phyloP scores from a whole-genome alignment of 23 tunicate species.

The Halocynthia roretzi region DNA sequence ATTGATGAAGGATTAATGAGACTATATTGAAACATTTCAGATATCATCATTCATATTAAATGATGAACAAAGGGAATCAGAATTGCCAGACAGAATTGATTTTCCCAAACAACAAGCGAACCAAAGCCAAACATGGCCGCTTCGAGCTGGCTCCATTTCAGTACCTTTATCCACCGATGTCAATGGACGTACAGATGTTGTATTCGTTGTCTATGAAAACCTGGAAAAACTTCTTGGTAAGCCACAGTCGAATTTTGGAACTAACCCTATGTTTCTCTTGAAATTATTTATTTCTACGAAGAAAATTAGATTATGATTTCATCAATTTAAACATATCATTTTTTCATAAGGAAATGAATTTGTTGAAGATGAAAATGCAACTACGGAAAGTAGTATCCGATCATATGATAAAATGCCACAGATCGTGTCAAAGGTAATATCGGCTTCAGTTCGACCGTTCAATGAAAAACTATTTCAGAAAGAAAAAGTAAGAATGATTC shows the following conservation, averaged over 20 bases:
- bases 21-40: too few relatives aligned
- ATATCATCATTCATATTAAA: too few relatives aligned
- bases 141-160: slow-evolving; percentile 25
- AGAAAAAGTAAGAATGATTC: slow-evolving; percentile 26
- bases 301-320: too few relatives aligned
- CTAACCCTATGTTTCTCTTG: neutral
- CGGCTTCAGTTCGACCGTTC: slow-evolving; percentile 28
- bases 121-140: slow-evolving; percentile 7
- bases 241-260: neutral
- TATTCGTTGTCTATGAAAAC: slow-evolving; percentile 51
- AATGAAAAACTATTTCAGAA: neutral
- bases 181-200: slow-evolving; percentile 1
- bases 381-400: too few relatives aligned
- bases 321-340: too few relatives aligned
- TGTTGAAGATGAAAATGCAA: neutral
- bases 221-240: slow-evolving; percentile 36
- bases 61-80: too few relatives aligned
- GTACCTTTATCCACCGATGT: slow-evolving; percentile 10
- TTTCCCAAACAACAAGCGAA: neutral
- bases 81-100: neutral
- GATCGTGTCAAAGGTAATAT: slow-evolving; percentile 37
- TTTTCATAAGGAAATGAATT: neutral
- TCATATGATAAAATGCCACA: neutral
- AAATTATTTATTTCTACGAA: too few relatives aligned
- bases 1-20: too few relatives aligned